These are phyloP conservation scores for Bilobella aurantiaca DNA, from an alignment of 1,140 invertebrate genomes.

Conservation along the genomic window DNA sequence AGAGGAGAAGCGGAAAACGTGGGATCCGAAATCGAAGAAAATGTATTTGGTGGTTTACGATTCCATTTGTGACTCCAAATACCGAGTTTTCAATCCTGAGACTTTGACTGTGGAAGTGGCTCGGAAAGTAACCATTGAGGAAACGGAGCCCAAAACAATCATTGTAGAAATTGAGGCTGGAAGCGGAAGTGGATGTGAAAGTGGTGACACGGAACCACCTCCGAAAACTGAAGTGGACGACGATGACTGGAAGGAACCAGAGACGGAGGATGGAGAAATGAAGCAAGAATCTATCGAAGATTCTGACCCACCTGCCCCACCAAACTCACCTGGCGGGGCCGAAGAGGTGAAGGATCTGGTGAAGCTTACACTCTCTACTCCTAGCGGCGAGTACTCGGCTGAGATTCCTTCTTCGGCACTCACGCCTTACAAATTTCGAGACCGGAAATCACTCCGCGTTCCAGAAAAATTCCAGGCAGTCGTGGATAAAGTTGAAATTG, in stretches of 20 bases:
- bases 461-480: neutral
- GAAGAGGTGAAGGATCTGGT: neutral
- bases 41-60: neutral
- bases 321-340: neutral
- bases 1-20: neutral
- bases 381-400: neutral
- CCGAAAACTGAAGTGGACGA: too few relatives aligned
- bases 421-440: neutral
- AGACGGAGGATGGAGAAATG: too few relatives aligned
- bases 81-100: neutral
- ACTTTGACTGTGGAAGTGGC: neutral
- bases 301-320: too few relatives aligned
- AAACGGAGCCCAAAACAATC: too few relatives aligned
- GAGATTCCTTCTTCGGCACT: neutral
- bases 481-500: slow-evolving; percentile 15
- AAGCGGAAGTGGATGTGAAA: too few relatives aligned
- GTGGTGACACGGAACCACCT: too few relatives aligned
- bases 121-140: neutral
- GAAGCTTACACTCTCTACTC: neutral
- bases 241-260: too few relatives aligned
- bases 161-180: too few relatives aligned
- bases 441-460: neutral
- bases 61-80: neutral
- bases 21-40: slow-evolving; percentile 28
- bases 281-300: too few relatives aligned